Conservation (phyloP, 1,140 invertebrate species). For the Trichomalopsis sarcophagae region DNA sequence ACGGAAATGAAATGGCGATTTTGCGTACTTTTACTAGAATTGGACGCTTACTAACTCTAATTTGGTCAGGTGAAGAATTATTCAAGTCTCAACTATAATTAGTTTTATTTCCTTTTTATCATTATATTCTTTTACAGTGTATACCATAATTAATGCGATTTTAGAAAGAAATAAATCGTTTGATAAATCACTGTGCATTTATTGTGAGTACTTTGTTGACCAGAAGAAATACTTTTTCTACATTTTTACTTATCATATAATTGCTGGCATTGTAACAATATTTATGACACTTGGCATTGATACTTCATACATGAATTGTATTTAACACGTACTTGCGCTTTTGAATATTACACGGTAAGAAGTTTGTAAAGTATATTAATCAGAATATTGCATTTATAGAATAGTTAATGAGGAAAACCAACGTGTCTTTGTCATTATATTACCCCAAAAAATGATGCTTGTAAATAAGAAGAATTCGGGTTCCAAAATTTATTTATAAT, state of each 20-base stretch:
- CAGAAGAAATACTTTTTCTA: slow-evolving; percentile 20
- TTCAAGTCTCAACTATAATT: background rate
- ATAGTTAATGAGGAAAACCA: too few species aligned
- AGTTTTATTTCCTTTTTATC: background rate
- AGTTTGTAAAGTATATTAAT: too few species aligned
- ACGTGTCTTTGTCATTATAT: too few species aligned
- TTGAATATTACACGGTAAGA: background rate
- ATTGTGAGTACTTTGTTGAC: slow-evolving; percentile 18
- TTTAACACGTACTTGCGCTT: slow-evolving; percentile 13
- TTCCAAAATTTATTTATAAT: too few species aligned
- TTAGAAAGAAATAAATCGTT: background rate
- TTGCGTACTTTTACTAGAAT: background rate
- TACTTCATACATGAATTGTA: slow-evolving; percentile 5
- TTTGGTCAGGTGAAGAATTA: background rate
- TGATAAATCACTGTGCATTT: background rate
- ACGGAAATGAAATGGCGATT: background rate
- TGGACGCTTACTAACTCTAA: background rate
- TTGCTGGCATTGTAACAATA: background rate
- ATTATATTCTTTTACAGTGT: background rate
- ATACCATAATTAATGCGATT: background rate
- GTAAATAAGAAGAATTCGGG: too few species aligned
- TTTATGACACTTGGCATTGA: background rate
- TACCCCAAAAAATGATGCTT: too few species aligned
- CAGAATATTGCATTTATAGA: too few species aligned
- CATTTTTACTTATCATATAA: background rate